These are phyloP conservation scores for Tachysurus vachellii DNA, from an alignment of 2,113 vertebrate genomes.

Conservation along the genomic window DNA sequence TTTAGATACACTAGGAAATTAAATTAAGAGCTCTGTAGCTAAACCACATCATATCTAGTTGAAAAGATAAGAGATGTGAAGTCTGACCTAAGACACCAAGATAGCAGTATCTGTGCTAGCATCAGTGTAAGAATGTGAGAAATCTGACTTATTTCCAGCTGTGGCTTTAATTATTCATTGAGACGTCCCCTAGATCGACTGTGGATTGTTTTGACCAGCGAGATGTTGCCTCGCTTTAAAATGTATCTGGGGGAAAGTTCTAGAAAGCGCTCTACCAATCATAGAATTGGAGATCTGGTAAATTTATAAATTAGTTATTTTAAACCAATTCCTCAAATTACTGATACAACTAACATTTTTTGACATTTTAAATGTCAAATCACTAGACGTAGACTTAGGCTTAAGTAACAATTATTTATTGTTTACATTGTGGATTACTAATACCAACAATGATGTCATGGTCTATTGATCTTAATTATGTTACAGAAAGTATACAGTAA, in stretches of 20 bases:
- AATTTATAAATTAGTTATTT: slow-evolving; percentile 8
- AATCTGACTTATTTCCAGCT: background rate
- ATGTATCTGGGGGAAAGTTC: background rate
- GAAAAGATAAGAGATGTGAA: background rate
- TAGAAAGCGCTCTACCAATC: background rate
- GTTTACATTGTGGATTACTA: slow-evolving; percentile 75
- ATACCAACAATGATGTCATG: slow-evolving; percentile 58
- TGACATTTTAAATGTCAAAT: background rate
- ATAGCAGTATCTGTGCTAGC: background rate
- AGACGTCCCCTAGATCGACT: background rate
- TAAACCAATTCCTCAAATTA: background rate
- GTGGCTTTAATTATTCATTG: background rate
- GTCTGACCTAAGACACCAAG: background rate
- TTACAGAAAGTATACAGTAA: background rate
- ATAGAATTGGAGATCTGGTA: background rate
- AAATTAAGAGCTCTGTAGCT: background rate
- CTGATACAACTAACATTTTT: background rate
- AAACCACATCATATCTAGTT: background rate
- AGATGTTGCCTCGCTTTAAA: background rate
- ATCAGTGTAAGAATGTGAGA: background rate
- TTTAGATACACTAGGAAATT: background rate
- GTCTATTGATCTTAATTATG: background rate
- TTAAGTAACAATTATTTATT: slow-evolving; percentile 63
- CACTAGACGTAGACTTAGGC: slow-evolving; percentile 56
- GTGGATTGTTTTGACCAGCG: background rate